Evolutionary conservation across 2,113 vertebrate genomes (phyloP), one percentile per base, ranked within the genome.

Genomic region (Tachuris rubrigastra): DNA sequence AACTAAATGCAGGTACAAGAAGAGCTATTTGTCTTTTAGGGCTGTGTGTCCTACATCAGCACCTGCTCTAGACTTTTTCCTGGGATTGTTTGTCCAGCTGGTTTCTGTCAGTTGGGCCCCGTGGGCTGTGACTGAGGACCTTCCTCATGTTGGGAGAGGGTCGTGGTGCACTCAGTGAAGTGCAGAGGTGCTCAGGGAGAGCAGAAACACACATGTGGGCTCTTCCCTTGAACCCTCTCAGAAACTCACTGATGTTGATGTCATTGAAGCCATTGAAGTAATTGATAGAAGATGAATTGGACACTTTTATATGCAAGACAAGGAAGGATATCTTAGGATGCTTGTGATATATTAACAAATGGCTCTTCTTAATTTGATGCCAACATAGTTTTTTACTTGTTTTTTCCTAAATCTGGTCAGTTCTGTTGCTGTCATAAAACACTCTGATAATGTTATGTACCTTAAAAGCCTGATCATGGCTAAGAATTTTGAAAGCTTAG

Each of bases 131-230:
- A 5, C 44, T 55, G 58, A 50, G 79, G 42, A 25, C 4, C 41
- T 6, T 18, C 8, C 9, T 83, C 12, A 19, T 46, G 23, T 8
- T 23, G 5, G 35, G 42, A 41, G 10, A 20, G 52, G 35, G 6
- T 37, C 8, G 31, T 8, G 28, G 15, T 59, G 52, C 44, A 7
- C 47, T 31, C 47, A 35, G 22, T 49, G 62, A 53, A 44, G 56
- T 19, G 50, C 50, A 23, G n/a, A 60, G 74, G 24, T 13, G 9
- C 79, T 55, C 39, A 31, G 82, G 42, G 41, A 65, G 27, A 62
- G n/a, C 7, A 1, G 19, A 53, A 67, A 22, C n/a, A 24, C 42
- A 42, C 7, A 9, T 0, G 0, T 8, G 47, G 12, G 28, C 14
- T 87, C 22, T 24, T 10, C n/a, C 52, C 25, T 41, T 17, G 15